phyloP scores from a whole-genome alignment of 2,888 invertebrate species.

The Patella caerulea region DNA sequence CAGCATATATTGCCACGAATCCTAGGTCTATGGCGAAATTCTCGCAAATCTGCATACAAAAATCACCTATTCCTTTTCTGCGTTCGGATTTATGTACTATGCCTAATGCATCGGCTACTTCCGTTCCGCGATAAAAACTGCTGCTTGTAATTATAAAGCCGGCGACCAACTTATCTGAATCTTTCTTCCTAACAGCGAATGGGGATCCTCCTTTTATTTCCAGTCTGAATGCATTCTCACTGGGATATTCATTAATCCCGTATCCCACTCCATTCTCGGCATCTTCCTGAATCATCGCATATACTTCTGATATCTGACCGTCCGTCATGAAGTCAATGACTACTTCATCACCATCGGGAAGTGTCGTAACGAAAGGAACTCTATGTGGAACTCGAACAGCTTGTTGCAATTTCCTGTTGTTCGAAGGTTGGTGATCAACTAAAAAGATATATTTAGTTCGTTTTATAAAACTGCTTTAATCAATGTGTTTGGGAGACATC shows the following conservation, averaged over 20 bases:
- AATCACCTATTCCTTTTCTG: conserved; percentile 40
- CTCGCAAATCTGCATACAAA: conserved; percentile 41
- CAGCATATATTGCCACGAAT: conserved; percentile 50
- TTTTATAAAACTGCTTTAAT: no score
- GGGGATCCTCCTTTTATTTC: conserved; percentile 38
- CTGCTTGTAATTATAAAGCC: conserved; percentile 42
- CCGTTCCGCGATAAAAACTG: conserved; percentile 44
- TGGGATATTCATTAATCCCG: conserved; percentile 44
- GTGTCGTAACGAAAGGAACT: conserved; percentile 25
- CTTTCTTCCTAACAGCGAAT: conserved; percentile 35
- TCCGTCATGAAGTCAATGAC: conserved; percentile 42
- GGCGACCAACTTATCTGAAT: conserved; percentile 38
- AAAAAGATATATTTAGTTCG: background rate
- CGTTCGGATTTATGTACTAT: conserved; percentile 37
- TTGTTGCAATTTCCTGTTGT: background rate
- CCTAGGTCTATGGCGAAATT: conserved; percentile 43
- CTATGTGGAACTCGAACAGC: background rate
- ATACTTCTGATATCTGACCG: conserved; percentile 42
- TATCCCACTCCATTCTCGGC: conserved; percentile 42
- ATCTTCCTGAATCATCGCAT: conserved; percentile 37
- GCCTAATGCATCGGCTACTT: conserved; percentile 36
- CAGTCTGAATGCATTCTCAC: conserved; percentile 42
- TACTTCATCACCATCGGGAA: conserved; percentile 39
- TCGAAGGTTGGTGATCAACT: background rate
- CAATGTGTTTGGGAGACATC: no score